These are phyloP conservation scores for Chaunax sp. DNA, from an alignment of 2,797 vertebrate genomes.

Conservation along the genomic window DNA sequence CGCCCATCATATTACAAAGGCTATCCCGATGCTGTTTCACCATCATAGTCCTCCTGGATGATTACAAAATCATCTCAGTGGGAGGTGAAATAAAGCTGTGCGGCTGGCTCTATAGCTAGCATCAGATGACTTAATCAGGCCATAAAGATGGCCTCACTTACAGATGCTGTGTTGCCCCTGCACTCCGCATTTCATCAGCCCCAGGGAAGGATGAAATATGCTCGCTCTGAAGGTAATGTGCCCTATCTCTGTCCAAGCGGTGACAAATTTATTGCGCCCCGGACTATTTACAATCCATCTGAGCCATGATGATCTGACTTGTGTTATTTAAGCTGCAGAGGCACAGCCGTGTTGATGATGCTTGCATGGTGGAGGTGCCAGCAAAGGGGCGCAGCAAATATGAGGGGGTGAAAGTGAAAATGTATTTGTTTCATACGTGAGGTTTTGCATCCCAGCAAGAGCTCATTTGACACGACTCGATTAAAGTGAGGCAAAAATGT, in stretches of 20 bases:
- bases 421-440: conserved; percentile 38
- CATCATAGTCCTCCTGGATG: conserved; percentile 61
- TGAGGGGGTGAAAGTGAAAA: conserved; percentile 15
- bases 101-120: conserved; percentile 55
- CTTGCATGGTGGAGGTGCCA: conserved; percentile 43
- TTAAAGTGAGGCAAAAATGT: conserved; percentile 20
- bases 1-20: conserved; percentile 49
- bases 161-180: conserved; percentile 75
- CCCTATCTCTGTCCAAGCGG: conserved; percentile 79
- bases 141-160: conserved; percentile 81
- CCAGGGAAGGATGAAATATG: conserved; percentile 81
- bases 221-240: conserved; percentile 82
- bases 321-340: conserved; percentile 77
- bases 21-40: conserved; percentile 61
- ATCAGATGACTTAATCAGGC: conserved; percentile 81
- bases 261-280: conserved; percentile 80
- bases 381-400: conserved; percentile 29
- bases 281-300: conserved; percentile 81
- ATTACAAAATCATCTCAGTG: conserved; percentile 65
- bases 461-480: conserved; percentile 20
- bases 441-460: conserved; percentile 17
- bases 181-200: conserved; percentile 78
- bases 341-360: conserved; percentile 60
- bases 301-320: conserved; percentile 70
- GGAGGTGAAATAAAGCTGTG: conserved; percentile 72